Base-by-base conservation (phyloP, 2,888 invertebrate genomes). In the Horisme vitalbata region DNA sequence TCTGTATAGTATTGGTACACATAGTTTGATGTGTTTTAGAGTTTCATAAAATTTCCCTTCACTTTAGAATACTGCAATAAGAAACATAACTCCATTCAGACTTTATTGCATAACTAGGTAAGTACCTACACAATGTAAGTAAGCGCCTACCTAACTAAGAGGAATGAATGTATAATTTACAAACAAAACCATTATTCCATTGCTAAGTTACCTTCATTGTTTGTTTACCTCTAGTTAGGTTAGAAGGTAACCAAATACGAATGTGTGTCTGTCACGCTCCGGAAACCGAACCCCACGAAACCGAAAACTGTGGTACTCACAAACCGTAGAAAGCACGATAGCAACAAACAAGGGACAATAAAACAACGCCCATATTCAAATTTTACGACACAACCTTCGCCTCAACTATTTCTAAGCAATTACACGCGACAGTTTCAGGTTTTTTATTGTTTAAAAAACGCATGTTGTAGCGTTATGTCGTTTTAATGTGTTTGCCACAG, bases 401-500 rank as follows among this genome's bases (percentile, higher is more conserved):
- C 15, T 33, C 28, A 41, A 34, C 27, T 41, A 45, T 37, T 35
- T 49, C 35, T 8, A 31, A 48, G 30, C 38, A 26, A 12, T 47
- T 33, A 38, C 44, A 39, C 44, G 37, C 27, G 35, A 43, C 31
- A 30, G 33, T 36, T 38, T 38, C 36, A 15, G 27, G 24, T 35
- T 0, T 26, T 43, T 45, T 44, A 35, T 38, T 39, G 34, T 44
- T 44, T 28, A 2, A 26, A 44, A 49, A 39, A 31, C 21, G 31
- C 37, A 26, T 37, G 32, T 37, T 28, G 30, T 34, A 23, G 13
- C 24, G 24, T 36, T 41, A 36, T 38, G 43, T 15, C 11, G 23
- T 39, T 39, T 48, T 35, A 31, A 49, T 49, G 44, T 43, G 41
- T 38, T 49, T 35, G 44, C 48, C 39, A 39, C 35, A 35, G 38